Percentiles rank a stretch among this genome's conserved stretches.
Evolutionary conservation across 2,113 vertebrate genomes (phyloP).

Genomic region (Ceyx cyanopectus): DNA sequence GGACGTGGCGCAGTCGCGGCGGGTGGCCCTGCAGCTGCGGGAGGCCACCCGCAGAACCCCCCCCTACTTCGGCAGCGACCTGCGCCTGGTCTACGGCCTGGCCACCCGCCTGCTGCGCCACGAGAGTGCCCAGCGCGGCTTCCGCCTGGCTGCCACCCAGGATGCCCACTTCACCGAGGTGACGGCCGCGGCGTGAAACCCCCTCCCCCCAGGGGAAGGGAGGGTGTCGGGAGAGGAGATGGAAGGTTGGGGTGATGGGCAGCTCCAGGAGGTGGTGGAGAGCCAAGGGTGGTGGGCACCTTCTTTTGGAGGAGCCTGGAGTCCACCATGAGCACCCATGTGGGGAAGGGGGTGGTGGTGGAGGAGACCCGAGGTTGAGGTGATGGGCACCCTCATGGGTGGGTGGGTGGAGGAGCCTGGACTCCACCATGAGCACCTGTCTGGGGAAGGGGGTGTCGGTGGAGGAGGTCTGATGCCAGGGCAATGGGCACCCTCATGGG

Average conservation of each 20-base stretch:
- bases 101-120: constrained; percentile 85
- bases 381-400: not conserved
- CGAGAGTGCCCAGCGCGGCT: constrained; percentile 89
- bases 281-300: not conserved
- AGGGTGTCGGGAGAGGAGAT: not conserved
- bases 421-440: not conserved
- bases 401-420: accelerated
- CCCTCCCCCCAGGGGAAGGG: too few species aligned
- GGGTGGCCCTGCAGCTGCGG: constrained; percentile 81
- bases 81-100: constrained; percentile 88
- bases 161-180: constrained; percentile 96
- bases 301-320: not conserved
- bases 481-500: not conserved
- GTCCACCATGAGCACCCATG: not conserved
- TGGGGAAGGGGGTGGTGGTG: not conserved
- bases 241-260: not conserved
- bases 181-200: not conserved
- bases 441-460: not conserved
- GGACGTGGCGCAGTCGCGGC: constrained; percentile 80
- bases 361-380: accelerated
- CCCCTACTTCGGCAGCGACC: constrained; percentile 88
- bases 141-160: constrained; percentile 91
- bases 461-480: accelerated
- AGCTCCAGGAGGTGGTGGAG: not conserved
- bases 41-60: constrained; percentile 83